Conservation (phyloP, 30 jellyfish, hydroid and myxozoan species). For the Turritopsis rubra region DNA sequence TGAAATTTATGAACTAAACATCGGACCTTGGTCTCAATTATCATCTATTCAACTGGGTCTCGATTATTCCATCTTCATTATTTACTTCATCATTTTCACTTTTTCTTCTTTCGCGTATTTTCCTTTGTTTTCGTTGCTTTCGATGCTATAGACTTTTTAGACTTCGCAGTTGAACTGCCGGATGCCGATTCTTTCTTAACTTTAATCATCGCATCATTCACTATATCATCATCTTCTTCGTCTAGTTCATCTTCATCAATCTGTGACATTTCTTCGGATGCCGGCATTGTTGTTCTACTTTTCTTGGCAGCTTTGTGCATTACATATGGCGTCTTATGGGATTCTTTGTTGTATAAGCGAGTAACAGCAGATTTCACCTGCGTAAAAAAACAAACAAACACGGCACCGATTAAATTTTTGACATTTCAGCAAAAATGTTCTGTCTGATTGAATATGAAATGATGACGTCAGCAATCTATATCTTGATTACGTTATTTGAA, state of each 20-base stretch:
- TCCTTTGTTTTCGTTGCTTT: background rate
- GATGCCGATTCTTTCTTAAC: conserved; percentile 41
- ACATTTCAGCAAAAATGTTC: background rate
- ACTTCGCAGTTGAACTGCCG: conserved; percentile 25
- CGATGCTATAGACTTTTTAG: background rate
- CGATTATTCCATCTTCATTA: background rate
- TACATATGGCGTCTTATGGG: conserved; percentile 75
- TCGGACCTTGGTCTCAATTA: too few relatives aligned
- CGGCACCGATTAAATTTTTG: background rate
- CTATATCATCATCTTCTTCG: conserved; percentile 53
- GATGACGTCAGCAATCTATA: too few relatives aligned
- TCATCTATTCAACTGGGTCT: too few relatives aligned
- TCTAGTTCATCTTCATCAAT: conserved; percentile 29
- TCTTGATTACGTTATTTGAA: too few relatives aligned
- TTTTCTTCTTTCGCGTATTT: background rate
- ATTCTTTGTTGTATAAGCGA: conserved; percentile 73
- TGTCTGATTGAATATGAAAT: too few relatives aligned
- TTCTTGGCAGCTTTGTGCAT: conserved; percentile 48
- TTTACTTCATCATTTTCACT: background rate
- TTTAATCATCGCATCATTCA: conserved; percentile 58
- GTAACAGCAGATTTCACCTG: conserved; percentile 96
- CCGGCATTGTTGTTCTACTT: conserved; percentile 46
- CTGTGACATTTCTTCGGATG: conserved; percentile 24
- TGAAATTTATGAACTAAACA: too few relatives aligned
- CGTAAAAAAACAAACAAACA: background rate